phyloP scores from a whole-genome alignment of 2,113 vertebrate species.

The Sphaerodactylus townsendi region DNA sequence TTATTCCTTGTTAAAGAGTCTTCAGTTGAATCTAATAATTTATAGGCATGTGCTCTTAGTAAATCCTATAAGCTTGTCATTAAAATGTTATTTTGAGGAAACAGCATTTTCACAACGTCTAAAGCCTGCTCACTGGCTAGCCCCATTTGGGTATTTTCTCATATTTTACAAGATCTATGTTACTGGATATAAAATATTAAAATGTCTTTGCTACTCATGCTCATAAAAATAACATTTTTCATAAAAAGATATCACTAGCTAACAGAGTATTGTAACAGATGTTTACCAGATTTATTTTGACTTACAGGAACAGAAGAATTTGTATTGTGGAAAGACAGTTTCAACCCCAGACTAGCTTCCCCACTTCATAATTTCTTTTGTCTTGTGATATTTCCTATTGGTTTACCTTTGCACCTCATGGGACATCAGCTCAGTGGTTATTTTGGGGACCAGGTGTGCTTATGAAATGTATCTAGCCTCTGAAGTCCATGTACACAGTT shows the following conservation, averaged over 20 bases:
- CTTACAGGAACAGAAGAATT: conserved; percentile 36
- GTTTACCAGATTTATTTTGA: conserved; percentile 22
- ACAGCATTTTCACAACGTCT: conserved; percentile 41
- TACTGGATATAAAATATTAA: conserved; percentile 36
- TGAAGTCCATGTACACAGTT: no score
- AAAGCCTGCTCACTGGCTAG: conserved; percentile 52
- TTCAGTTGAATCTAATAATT: conserved; percentile 52
- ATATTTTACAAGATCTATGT: conserved; percentile 48
- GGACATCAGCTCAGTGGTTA: not conserved
- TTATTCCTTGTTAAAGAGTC: conserved; percentile 49
- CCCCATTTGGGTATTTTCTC: conserved; percentile 36
- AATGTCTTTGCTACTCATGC: conserved; percentile 42
- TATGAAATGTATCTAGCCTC: not conserved
- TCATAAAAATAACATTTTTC: conserved; percentile 38
- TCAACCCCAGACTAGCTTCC: not conserved
- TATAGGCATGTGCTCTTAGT: conserved; percentile 50
- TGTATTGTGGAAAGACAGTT: not conserved
- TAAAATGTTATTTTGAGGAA: conserved; percentile 48
- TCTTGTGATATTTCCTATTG: not conserved
- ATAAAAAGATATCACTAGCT: not conserved
- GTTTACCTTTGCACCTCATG: not conserved
- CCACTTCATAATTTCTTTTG: not conserved
- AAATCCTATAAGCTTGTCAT: conserved; percentile 52
- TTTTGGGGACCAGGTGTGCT: not conserved
- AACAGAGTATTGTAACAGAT: conserved; percentile 45